phyloP scores from a whole-genome alignment of 2,797 vertebrate genomes.

The Tiaroga cobitis region DNA sequence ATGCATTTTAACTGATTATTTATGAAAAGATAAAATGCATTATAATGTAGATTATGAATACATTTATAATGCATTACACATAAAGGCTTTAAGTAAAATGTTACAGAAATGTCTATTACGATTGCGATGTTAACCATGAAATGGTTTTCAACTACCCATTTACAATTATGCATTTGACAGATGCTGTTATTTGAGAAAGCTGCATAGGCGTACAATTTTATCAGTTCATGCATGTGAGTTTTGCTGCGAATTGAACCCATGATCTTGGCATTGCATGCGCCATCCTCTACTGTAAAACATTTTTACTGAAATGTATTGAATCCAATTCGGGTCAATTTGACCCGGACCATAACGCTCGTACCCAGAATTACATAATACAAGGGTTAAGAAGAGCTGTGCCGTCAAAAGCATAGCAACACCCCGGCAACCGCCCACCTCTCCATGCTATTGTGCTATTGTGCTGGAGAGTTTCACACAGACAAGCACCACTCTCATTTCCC shows the following conservation, averaged over 20 bases:
- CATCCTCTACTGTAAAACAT: too few relatives aligned
- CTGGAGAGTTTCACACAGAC: neutral
- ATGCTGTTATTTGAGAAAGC: too few relatives aligned
- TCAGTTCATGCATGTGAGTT: too few relatives aligned
- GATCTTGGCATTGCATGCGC: too few relatives aligned
- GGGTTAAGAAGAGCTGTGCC: neutral
- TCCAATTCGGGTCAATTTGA: neutral
- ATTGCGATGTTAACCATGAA: too few relatives aligned
- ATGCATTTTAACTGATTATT: neutral
- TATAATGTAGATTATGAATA: neutral
- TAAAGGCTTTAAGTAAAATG: neutral
- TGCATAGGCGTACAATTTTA: too few relatives aligned
- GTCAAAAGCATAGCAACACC: slow-evolving; percentile 11
- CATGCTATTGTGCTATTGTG: too few relatives aligned
- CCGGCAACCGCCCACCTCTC: neutral
- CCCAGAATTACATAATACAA: neutral
- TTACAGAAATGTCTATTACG: too few relatives aligned
- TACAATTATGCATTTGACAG: too few relatives aligned
- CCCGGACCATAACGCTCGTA: neutral
- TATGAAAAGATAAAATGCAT: neutral
- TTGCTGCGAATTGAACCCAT: too few relatives aligned
- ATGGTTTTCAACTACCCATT: too few relatives aligned
- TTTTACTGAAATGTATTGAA: neutral
- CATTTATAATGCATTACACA: neutral
- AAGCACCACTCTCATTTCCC: neutral